A percentile compares a stretch with the other conserved stretches of the same genome.
Evolutionary conservation across 2,113 vertebrate species (phyloP).

Genomic region (Nesoenas mayeri): DNA sequence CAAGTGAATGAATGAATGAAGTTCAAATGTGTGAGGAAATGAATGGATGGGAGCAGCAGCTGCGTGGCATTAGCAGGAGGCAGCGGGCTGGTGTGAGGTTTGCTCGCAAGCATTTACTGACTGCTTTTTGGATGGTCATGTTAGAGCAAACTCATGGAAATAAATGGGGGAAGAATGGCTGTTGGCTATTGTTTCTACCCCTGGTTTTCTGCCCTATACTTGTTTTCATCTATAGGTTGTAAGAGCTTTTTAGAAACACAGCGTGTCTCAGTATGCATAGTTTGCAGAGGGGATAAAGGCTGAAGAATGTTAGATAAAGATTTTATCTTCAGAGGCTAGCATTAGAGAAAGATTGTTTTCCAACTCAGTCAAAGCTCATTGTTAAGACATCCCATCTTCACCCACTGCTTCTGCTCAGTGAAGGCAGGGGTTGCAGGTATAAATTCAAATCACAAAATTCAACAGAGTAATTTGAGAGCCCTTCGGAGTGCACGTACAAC

Average conservation of each 20-base stretch:
- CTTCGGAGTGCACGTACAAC: not conserved
- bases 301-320: not conserved
- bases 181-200: not conserved
- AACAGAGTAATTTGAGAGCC: not conserved
- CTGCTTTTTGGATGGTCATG: not conserved
- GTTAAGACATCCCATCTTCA: not conserved
- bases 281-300: not conserved
- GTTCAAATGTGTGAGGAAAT: not conserved
- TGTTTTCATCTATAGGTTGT: not conserved
- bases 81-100: not conserved
- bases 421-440: not conserved
- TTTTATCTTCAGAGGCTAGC: not conserved
- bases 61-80: not conserved
- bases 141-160: not conserved
- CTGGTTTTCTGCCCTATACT: not conserved
- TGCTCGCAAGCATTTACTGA: not conserved
- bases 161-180: not conserved
- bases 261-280: not conserved
- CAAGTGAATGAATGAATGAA: not conserved
- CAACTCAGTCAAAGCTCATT: not conserved
- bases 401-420: not conserved
- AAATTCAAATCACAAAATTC: not conserved
- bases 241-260: not conserved
- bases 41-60: not conserved
- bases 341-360: not conserved